Percentiles rank a stretch among this genome's conserved stretches.
phyloP scores from a whole-genome alignment of 92 coral and sea anemone genomes.

The Micromussa lordhowensis region DNA sequence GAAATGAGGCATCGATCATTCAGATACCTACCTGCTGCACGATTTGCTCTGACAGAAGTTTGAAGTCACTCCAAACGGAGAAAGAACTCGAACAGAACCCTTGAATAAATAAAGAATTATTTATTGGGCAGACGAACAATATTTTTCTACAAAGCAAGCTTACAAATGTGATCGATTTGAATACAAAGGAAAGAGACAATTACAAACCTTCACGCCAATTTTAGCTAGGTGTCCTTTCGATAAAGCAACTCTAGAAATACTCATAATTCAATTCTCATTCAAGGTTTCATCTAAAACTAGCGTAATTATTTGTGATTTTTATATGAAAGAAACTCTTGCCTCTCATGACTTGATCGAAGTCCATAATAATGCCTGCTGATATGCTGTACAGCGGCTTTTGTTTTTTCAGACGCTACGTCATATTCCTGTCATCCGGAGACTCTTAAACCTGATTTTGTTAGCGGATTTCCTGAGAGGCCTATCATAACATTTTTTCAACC shows the following conservation, averaged over 20 bases:
- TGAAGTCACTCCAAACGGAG: conserved; percentile 1
- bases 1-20: background rate
- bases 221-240: background rate
- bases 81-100: conserved; percentile 8
- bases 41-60: conserved; percentile 1
- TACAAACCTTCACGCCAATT: conserved; percentile 27
- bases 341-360: background rate
- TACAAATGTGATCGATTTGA: background rate
- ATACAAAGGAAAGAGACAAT: background rate
- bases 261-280: conserved; percentile 31
- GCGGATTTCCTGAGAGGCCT: too few species aligned
- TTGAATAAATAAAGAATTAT: background rate
- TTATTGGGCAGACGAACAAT: background rate
- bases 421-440: background rate
- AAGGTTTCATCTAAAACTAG: background rate
- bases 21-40: conserved; percentile 5
- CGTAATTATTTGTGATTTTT: background rate
- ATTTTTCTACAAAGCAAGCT: background rate
- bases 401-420: background rate
- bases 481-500: too few species aligned
- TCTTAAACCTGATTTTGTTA: too few species aligned
- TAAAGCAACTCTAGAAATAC: conserved; percentile 10
- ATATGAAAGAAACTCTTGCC: background rate
- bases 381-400: background rate
- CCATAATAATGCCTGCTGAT: background rate